Evolutionary conservation across 2,797 vertebrate genomes (phyloP).

Genomic region (Pelodytes ibericus): DNA sequence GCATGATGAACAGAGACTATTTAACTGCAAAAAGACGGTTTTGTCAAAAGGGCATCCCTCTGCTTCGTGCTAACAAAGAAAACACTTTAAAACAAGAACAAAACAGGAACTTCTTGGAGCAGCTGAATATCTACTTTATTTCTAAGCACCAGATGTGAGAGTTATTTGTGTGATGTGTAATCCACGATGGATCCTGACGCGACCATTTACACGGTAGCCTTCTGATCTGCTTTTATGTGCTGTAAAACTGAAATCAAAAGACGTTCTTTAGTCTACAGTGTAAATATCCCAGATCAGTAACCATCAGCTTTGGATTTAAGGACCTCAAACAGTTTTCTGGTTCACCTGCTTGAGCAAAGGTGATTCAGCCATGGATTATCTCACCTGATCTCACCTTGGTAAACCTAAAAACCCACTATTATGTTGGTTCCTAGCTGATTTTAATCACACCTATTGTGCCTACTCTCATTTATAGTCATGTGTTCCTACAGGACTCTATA

Average conservation of each 20-base stretch:
- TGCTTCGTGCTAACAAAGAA: slow-evolving; percentile 24
- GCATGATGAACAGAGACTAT: slow-evolving; percentile 24
- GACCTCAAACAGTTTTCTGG: too few relatives aligned
- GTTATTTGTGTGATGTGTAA: not conserved
- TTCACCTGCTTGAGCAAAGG: too few relatives aligned
- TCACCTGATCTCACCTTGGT: too few relatives aligned
- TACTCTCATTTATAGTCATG: too few relatives aligned
- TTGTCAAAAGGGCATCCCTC: slow-evolving; percentile 49
- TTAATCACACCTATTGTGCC: too few relatives aligned
- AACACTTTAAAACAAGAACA: slow-evolving; percentile 37
- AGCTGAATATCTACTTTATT: not conserved
- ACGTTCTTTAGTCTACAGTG: not conserved
- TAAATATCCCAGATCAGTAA: too few relatives aligned
- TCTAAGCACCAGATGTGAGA: slow-evolving; percentile 3
- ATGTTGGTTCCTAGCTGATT: too few relatives aligned
- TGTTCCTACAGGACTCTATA: too few relatives aligned
- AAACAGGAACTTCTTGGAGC: slow-evolving; percentile 29
- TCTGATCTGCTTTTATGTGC: not conserved
- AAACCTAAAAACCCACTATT: too few relatives aligned
- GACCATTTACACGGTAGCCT: not conserved
- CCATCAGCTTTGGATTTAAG: too few relatives aligned
- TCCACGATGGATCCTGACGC: not conserved
- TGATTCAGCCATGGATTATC: too few relatives aligned
- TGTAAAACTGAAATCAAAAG: not conserved
- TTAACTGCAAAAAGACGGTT: slow-evolving; percentile 37